Evolutionary conservation across 2,797 vertebrate genomes (phyloP).

Genomic region (Onychomys arenicola): DNA sequence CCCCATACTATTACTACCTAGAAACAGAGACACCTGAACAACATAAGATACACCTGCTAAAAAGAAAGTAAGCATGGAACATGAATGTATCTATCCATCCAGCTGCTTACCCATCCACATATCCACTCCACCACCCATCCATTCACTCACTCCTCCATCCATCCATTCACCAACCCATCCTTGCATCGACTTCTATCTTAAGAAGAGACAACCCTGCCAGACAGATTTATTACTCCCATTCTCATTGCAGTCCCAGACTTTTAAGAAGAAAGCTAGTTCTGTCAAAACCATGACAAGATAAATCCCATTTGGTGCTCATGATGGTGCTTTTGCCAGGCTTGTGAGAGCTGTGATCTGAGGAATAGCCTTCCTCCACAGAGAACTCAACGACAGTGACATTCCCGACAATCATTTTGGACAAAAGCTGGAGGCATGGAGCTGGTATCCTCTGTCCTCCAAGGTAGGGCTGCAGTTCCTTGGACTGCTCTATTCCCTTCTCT

Average conservation of each 20-base stretch:
- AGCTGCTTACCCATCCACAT: not conserved
- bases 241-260: slow-evolving; percentile 15
- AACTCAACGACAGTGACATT: rapidly evolving
- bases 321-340: not conserved
- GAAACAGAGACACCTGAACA: not conserved
- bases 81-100: not conserved
- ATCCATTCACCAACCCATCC: not conserved
- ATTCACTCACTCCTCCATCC: not conserved
- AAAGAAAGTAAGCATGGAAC: not conserved
- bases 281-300: slow-evolving; percentile 49
- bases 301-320: slow-evolving; percentile 62
- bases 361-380: not conserved
- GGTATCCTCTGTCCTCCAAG: no score
- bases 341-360: not conserved
- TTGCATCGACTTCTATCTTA: slow-evolving; percentile 18
- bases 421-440: not conserved
- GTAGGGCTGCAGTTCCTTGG: no score
- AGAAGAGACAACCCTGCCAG: slow-evolving; percentile 40
- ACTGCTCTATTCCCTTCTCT: rapidly evolving
- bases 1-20: rapidly evolving
- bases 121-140: not conserved
- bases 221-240: slow-evolving; percentile 63
- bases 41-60: not conserved
- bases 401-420: not conserved
- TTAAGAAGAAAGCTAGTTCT: slow-evolving; percentile 64